Evolutionary conservation across 2,797 vertebrate species (phyloP), one percentile per base, ranked within the genome.

Genomic region (Molothrus ater): DNA sequence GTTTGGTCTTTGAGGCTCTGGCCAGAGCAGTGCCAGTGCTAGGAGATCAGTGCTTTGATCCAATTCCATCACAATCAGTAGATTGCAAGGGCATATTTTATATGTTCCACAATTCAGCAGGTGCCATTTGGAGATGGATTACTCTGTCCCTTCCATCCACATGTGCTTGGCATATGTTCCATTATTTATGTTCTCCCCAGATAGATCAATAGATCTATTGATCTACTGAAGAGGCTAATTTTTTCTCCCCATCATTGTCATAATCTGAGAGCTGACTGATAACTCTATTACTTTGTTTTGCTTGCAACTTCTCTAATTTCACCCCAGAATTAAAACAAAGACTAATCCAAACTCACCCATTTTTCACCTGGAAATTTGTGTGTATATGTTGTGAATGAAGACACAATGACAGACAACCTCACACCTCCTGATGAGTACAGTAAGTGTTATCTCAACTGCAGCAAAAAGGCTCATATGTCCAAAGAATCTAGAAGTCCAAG

Each of bases 61-160:
- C 10, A 71, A 42, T 80, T 92, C 60, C 24, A 24, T 84, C 42
- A 29, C 38, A 88, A 86, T 90, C 90, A 57, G 40, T 93, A 82
- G 47, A 78, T 47, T 80, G 32, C 64, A 79, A 86, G 60, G 60
- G n/a, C 57, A 24, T 57, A 54, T 69, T 73, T 72, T 45, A 17
- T 36, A 53, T 13, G n/a, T 81, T 79, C 71, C 81, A 59, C 61
- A 85, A 88, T 88, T 51, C 50, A 91, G 72, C 48, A 69, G 45
- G 42, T 93, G 57, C 54, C 53, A 19, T 93, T 90, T 21, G 17
- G 72, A 93, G 70, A 90, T 72, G n/a, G 54, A 92, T 91, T 82
- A 48, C 66, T 88, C 69, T 69, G 28, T 86, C 42, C 66, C 20
- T 60, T 86, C 60, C 84, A 19, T 45, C 47, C 31, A 38, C 8